phyloP scores from a whole-genome alignment of 2,888 invertebrate species.

The Noctuana brunneofusca region DNA sequence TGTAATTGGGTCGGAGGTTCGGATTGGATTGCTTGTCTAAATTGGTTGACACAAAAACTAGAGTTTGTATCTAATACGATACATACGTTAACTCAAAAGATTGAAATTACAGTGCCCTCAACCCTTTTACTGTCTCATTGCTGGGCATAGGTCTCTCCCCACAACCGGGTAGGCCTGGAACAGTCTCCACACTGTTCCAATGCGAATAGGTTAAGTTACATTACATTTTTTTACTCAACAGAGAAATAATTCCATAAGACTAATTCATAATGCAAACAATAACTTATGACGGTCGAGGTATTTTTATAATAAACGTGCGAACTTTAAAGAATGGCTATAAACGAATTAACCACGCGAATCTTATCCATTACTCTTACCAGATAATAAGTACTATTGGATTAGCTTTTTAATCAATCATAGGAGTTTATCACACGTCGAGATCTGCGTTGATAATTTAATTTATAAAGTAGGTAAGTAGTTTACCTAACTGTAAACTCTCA shows the following conservation, averaged over 20 bases:
- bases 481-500: not conserved
- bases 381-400: conserved; percentile 22
- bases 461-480: conserved; percentile 9
- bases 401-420: conserved; percentile 17
- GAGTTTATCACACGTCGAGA: conserved; percentile 10
- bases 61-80: too few species aligned
- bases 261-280: not conserved
- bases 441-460: conserved; percentile 10
- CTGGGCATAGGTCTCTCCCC: too few species aligned
- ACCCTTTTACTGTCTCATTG: too few species aligned
- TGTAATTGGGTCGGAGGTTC: too few species aligned
- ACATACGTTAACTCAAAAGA: too few species aligned
- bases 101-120: too few species aligned
- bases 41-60: too few species aligned
- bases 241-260: not conserved
- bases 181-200: too few species aligned
- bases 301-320: conserved; percentile 11
- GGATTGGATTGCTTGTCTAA: too few species aligned
- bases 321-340: conserved; percentile 12
- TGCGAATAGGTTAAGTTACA: too few species aligned
- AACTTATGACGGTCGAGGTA: not conserved
- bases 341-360: conserved; percentile 9
- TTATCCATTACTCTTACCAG: conserved; percentile 30
- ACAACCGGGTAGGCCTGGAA: too few species aligned
- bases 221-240: too few species aligned